Evolutionary conservation across 2,797 vertebrate species (phyloP).

Genomic region (Chrosomus eos): DNA sequence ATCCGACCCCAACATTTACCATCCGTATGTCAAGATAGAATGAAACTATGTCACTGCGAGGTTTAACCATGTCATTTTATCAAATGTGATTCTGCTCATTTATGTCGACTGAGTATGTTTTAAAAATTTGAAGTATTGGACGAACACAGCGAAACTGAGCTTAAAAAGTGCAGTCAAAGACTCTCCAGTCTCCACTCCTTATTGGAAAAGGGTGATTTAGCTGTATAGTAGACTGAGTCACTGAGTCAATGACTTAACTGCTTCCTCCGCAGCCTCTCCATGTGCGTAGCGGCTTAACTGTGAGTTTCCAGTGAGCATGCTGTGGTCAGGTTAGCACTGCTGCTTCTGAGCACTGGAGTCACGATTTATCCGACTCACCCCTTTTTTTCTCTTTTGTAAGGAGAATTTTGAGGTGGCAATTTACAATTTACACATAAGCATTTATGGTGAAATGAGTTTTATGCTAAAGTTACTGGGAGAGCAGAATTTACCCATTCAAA

Average conservation of each 20-base stretch:
- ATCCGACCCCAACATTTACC: neutral
- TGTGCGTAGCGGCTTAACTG: conserved; percentile 34
- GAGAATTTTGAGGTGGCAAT: conserved; percentile 33
- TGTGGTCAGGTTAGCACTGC: conserved; percentile 51
- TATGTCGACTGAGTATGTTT: neutral
- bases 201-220: conserved; percentile 44
- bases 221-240: conserved; percentile 38
- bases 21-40: neutral
- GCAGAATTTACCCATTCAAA: neutral
- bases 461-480: neutral
- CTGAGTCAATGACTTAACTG: conserved; percentile 41
- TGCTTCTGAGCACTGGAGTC: conserved; percentile 7
- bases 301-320: conserved; percentile 56
- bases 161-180: neutral
- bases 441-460: neutral
- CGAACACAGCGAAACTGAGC: neutral
- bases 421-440: conserved; percentile 7
- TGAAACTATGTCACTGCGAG: neutral
- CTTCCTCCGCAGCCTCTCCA: conserved; percentile 41
- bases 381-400: conserved; percentile 6
- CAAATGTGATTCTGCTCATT: neutral
- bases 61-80: neutral
- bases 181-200: neutral
- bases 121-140: neutral
- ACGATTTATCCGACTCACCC: conserved; percentile 20